Base-by-base conservation (phyloP, 2,888 invertebrate species). In the Stratiomys singularior region DNA sequence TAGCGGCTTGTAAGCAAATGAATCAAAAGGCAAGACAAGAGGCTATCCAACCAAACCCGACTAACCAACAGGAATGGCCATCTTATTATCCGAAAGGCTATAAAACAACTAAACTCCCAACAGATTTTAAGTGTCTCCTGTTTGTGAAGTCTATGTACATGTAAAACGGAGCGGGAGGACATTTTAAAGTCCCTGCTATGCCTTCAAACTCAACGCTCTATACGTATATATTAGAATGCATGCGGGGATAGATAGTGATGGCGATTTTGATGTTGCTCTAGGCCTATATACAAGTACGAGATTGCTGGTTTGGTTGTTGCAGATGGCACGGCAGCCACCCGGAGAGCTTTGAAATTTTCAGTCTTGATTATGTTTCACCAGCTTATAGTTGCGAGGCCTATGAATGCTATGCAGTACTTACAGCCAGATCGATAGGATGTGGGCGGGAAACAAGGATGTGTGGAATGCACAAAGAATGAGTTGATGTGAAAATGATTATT, bases 71-170 rank as follows among this genome's bases (percentile, higher is more conserved):
- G 9, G 47, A 69, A 47, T 69, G 47, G 69, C 47, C 69, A 25
- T 69, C 18, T 21, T 47, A 69, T 47, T 69, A 44, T 64, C 64
- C 30, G 4, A 37, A 46, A 44, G 9, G 21, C 28, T 21, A 67
- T 69, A 46, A 46, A 46, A 46, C 47, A 69, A 46, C 47, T 69
- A 69, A 66, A 46, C 47, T 69, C 30, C 74, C 74, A 23, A 21
- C 74, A 58, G 74, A 74, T 74, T 74, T 74, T 60, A 27, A 58
- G 4, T 74, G 74, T 74, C 74, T 74, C 60, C 60, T 30, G 56
- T 46, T 69, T 46, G 47, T 25, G 69, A 69, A 25, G 44, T 46
- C 23, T 1, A 9, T 66, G 18, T 37, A 9, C 23, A 37, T 9
- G 37, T 37, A 9, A 3, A 27, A 47, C n/a, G 69, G 15, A 21